Base-by-base conservation (phyloP, 2,797 vertebrate species). In the Cirrhinus mrigala region DNA sequence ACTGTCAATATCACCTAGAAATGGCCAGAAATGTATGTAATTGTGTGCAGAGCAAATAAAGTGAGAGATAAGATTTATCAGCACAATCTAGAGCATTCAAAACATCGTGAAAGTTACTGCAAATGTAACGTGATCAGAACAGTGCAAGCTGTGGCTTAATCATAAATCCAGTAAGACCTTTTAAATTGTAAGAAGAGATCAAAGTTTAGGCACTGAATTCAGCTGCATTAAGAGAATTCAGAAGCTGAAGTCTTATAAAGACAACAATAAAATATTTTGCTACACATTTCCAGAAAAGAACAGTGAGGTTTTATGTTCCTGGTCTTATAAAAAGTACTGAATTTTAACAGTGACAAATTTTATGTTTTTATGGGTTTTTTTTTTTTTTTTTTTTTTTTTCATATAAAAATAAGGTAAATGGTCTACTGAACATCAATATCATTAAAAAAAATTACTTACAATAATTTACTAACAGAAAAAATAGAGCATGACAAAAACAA, bases 21-120 rank as follows among this genome's bases (percentile, higher is more conserved):
- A 75, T 14, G 33, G 5, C 46, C 60, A 71, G 58, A 37, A 66
- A 66, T 46, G 20, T 70, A 3, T 1, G 29, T 64, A 27, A 22
- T 2, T n/a, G 64, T 70, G 11, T 69, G 56, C n/a, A 78, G n/a
- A 29, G 52, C 37, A 84, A 69, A 78, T 2, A 83, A 11, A 70
- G 40, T 10, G 22, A 29, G 50, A 16, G 52, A 82, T 20, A 27
- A 66, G 16, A 56, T 27, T 22, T 29, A 64, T 71, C n/a, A 29
- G 37, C 4, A n/a, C 8, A 20, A 82, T 82, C 24, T 62, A 33
- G 54, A 74, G 24, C 3, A 8, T 27, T 71, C 70, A 64, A 66
- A 64, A 46, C 73, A 54, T n/a, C 37, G n/a, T 27, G 33, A 46
- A 40, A 48, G 12, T 18, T 12, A 6, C 18, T 50, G 24, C 12